Percentiles rank a stretch among this genome's conserved stretches.
Conservation (phyloP, 35 echinoderm and acorn worm genomes). For the Heliocidaris tuberculata region DNA sequence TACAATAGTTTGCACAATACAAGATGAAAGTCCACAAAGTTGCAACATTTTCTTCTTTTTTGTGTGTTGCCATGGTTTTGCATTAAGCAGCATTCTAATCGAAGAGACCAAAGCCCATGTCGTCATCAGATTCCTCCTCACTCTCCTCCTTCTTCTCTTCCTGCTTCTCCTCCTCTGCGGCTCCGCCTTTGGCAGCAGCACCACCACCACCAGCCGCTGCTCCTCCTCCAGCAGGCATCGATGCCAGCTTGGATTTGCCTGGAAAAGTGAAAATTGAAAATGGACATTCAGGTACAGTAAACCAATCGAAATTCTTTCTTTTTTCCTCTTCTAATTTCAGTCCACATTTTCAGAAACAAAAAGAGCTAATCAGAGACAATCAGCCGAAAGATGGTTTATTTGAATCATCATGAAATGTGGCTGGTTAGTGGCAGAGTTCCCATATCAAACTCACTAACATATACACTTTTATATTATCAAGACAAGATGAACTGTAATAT, state of each 20-base stretch:
- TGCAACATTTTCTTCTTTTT: constrained; percentile 7
- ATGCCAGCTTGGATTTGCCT: constrained; percentile 83
- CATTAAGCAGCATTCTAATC: constrained; percentile 52
- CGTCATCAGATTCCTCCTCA: constrained; percentile 83
- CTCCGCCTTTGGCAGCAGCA: constrained; percentile 58
- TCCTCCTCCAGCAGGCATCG: constrained; percentile 79
- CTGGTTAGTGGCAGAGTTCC: neutral
- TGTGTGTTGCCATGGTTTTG: neutral
- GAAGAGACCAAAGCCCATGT: constrained; percentile 95
- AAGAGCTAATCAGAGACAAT: constrained; percentile 41
- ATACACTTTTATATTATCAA: too few relatives aligned
- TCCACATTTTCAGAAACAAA: constrained; percentile 47
- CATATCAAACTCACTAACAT: too few relatives aligned
- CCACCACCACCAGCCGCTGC: constrained; percentile 56
- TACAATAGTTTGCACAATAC: neutral
- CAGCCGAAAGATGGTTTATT: constrained; percentile 88
- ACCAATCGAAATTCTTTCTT: too few relatives aligned
- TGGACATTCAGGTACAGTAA: too few relatives aligned
- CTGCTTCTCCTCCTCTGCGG: constrained; percentile 44
- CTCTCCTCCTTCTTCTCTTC: constrained; percentile 60
- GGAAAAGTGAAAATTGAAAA: neutral
- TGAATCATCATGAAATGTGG: constrained; percentile 61
- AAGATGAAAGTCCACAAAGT: neutral
- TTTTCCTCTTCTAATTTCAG: neutral
- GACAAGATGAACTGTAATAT: too few relatives aligned